These are phyloP conservation scores for Anguilla pacifica DNA, from an alignment of 2,797 vertebrate species.

Conservation along the genomic window DNA sequence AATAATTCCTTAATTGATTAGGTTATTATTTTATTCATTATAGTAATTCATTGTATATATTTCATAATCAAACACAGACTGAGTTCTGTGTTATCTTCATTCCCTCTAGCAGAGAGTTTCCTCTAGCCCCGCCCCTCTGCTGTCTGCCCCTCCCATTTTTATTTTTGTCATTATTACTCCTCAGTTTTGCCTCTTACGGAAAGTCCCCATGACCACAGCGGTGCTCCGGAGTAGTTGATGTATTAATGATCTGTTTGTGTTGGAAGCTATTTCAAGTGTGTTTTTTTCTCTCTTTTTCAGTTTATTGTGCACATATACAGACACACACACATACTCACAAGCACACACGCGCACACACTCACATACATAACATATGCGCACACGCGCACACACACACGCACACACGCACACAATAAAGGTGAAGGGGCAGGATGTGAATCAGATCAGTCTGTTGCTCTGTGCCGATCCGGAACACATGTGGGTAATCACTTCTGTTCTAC, in stretches of 20 bases:
- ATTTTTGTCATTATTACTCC: neutral
- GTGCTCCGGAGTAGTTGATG: neutral
- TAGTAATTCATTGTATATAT: too few relatives aligned
- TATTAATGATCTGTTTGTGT: conserved; percentile 29
- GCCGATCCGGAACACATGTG: neutral
- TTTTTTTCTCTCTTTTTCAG: too few relatives aligned
- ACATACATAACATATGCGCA: neutral
- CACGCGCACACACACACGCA: conserved; percentile 11
- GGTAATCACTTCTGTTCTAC: neutral
- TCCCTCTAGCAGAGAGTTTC: neutral
- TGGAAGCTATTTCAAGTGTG: conserved; percentile 9
- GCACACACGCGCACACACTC: conserved; percentile 18
- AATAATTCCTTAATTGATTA: neutral
- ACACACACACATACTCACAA: neutral
- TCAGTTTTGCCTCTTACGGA: neutral
- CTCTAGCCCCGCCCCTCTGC: neutral
- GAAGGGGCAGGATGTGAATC: conserved; percentile 24
- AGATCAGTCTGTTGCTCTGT: neutral
- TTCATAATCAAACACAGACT: neutral
- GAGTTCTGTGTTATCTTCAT: neutral
- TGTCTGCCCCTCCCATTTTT: neutral
- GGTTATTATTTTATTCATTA: too few relatives aligned
- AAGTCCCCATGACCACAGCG: neutral
- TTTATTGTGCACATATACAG: neutral
- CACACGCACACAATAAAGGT: conserved; percentile 39